Evolutionary conservation across 1,140 invertebrate species (phyloP), one percentile per base, ranked within the genome.

Genomic region (Homarus americanus): DNA sequence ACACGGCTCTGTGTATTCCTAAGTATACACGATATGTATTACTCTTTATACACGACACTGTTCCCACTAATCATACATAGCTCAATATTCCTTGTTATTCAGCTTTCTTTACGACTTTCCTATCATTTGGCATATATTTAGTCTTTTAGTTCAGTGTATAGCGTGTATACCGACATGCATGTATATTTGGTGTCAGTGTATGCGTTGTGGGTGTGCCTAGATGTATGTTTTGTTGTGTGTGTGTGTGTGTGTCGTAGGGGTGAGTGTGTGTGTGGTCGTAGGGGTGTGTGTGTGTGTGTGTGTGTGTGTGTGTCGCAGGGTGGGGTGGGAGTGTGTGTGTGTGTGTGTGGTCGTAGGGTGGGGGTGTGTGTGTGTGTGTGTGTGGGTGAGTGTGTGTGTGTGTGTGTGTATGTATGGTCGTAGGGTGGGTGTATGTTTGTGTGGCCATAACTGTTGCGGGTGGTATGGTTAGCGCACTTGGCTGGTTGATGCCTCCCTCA

Each of bases 401-500:
- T 66, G 28, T 28, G 28, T 66, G 28, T 28, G 28, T 66, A 20
- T 28, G 28, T 28, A 3, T 28, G 63, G 2, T 5, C 24, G 44
- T 49, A 15, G 44, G 44, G 44, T 17, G 20, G 53, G n/a, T 20
- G 24, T 24, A 69, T 1, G 28, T 12, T 7, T 9, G 28, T 49
- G 63, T 28, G 28, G 15, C 63, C 53, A 28, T 69, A 69, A 69
- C 63, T 32, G 63, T 20, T 24, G 63, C 4, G n/a, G n/a, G 4
- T 28, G 63, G n/a, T 32, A 69, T 32, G n/a, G 63, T 32, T 4
- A 12, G 24, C 1, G 3, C 20, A 9, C 41, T 40, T 40, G 2
- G 7, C 75, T 38, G 17, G 36, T 41, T 76, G 75, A 76, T 76
- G 75, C 75, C n/a, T 40, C 41, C 41, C 41, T 78, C 75, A 4